Percentiles rank a stretch among this genome's conserved stretches.
Conservation (phyloP, 2,888 invertebrate species). For the Dryadula phaetusa region DNA sequence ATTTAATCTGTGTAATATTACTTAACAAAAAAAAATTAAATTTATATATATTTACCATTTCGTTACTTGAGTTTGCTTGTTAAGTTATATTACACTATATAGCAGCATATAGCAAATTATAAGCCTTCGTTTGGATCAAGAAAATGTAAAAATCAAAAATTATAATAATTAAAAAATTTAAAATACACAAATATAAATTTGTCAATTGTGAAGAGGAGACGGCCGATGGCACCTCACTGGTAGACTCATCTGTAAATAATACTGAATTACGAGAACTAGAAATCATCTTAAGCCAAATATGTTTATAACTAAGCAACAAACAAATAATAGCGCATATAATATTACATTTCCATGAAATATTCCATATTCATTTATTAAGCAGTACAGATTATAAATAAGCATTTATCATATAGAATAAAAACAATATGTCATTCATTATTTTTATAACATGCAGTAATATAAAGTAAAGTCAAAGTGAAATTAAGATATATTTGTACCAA, state of each 20-base stretch:
- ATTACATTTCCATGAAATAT: background rate
- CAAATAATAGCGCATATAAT: background rate
- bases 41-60: background rate
- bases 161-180: background rate
- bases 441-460: background rate
- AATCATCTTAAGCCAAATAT: background rate
- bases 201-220: background rate
- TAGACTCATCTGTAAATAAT: conserved; percentile 7
- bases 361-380: background rate
- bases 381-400: background rate
- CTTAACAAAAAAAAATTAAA: conserved; percentile 18
- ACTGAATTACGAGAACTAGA: background rate
- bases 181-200: background rate
- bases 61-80: background rate
- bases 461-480: no score
- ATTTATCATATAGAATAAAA: background rate
- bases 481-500: background rate
- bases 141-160: background rate
- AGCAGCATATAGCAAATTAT: conserved; percentile 1
- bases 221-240: background rate
- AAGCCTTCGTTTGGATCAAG: background rate
- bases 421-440: background rate
- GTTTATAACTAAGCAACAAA: conserved; percentile 10
- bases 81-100: conserved; percentile 15
- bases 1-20: conserved; percentile 49